Evolutionary conservation across 1,140 invertebrate species (phyloP), one percentile per base, ranked within the genome.

Genomic region (Parasteatoda tepidariorum): DNA sequence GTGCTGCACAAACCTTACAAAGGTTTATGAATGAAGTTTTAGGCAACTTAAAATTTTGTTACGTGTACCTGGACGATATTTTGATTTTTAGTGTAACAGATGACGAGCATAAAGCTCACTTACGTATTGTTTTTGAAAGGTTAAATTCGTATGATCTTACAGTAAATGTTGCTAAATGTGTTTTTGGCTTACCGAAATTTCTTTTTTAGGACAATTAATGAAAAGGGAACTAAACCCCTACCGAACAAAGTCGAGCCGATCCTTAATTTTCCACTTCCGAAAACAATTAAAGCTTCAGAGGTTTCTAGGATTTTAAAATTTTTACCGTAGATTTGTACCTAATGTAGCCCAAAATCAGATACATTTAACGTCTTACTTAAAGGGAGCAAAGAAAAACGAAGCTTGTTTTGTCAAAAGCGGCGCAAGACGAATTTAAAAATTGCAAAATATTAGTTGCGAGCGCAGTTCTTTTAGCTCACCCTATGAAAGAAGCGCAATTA

Each of bases 141-240:
- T 31, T 75, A 38, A 55, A 13, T 30, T 4, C 30, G 18, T 59
- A 26, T 24, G 73, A 22, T 38, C 22, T 75, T 11, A 61, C 28
- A 2, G 28, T 59, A 6, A 75, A 38, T 7, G n/a, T 38, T 9
- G 11, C 30, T 9, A 59, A 75, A 38, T 75, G 73, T 41, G 13
- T 24, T n/a, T 61, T 75, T 26, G n/a, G 30, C 15, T 26, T 5
- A 11, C 24, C 3, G 62, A 81, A 81, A 41, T 67, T 26, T 3
- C 2, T 7, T 68, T 81, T 28, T 48, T 81, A 22, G 31, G 59
- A 28, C 34, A 64, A 26, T n/a, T 30, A 38, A n/a, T 76, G 9
- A 30, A 6, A 15, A 76, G 13, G 55, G 28, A 28, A 64, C 28
- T 9, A 62, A 78, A 30, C 57, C 55, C 22, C 26, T 62, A 33